These are phyloP conservation scores for Muschampia plurimacula DNA, from an alignment of 2,888 invertebrate species.

Conservation along the genomic window DNA sequence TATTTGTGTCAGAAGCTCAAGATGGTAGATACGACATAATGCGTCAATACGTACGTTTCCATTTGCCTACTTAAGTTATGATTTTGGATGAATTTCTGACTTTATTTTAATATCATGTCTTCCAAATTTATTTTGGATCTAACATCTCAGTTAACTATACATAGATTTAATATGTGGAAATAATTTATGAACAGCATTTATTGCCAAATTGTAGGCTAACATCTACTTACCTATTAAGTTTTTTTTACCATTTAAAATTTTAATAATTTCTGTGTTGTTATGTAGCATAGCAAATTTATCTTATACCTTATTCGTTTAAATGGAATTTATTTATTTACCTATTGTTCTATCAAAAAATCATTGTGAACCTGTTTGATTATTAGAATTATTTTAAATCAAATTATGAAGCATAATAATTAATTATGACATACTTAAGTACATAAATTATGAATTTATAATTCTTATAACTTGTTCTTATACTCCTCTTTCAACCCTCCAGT, in stretches of 20 bases:
- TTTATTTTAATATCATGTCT: constrained; percentile 52
- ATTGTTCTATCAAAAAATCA: background rate
- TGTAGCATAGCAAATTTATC: background rate
- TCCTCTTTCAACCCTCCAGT: constrained; percentile 55
- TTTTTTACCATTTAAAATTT: constrained; percentile 7
- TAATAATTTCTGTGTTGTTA: constrained; percentile 6
- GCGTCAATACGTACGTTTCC: constrained; percentile 29
- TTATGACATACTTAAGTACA: constrained; percentile 42
- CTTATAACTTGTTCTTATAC: constrained; percentile 37
- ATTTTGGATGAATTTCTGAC: constrained; percentile 33
- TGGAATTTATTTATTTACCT: background rate
- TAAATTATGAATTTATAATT: constrained; percentile 1
- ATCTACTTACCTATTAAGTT: constrained; percentile 28
- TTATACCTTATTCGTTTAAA: background rate
- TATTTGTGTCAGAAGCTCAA: constrained; percentile 79
- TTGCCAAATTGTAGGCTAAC: constrained; percentile 49
- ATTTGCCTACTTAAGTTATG: background rate
- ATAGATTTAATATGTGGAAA: background rate
- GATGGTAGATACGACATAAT: constrained; percentile 57
- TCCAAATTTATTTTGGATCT: constrained; percentile 53
- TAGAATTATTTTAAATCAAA: constrained; percentile 3
- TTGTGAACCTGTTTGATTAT: background rate
- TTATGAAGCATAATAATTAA: constrained; percentile 39
- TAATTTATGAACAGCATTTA: constrained; percentile 49
- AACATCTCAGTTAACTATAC: constrained; percentile 40